These are phyloP conservation scores for Paguma larvata DNA, from an alignment of 2,797 vertebrate genomes.

Conservation along the genomic window DNA sequence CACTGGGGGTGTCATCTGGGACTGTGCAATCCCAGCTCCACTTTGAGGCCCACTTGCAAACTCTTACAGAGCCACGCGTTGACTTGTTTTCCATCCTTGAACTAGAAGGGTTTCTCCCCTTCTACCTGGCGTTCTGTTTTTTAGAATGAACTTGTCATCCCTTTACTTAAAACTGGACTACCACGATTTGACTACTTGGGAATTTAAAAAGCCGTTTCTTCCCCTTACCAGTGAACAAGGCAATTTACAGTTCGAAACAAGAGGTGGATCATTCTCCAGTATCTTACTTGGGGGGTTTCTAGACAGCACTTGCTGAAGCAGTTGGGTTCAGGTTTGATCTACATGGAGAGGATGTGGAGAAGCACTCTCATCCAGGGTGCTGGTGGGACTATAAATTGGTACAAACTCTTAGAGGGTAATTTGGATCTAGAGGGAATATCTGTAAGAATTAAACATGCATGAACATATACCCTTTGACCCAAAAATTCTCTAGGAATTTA, in stretches of 20 bases:
- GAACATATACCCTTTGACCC: background rate
- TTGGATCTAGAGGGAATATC: background rate
- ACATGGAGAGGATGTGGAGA: background rate
- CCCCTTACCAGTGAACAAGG: background rate
- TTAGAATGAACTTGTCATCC: conserved; percentile 24
- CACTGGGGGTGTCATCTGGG: conserved; percentile 13
- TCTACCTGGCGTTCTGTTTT: conserved; percentile 52
- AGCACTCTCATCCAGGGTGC: background rate
- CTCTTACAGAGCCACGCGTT: background rate
- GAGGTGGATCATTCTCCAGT: background rate
- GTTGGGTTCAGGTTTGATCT: background rate
- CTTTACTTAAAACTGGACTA: conserved; percentile 74
- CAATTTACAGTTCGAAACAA: conserved; percentile 55
- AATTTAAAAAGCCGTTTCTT: conserved; percentile 72
- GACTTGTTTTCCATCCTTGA: background rate
- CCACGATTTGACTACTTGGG: background rate
- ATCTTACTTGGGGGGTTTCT: background rate
- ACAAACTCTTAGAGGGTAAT: background rate
- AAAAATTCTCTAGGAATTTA: conserved; percentile 31
- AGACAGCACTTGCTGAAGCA: background rate
- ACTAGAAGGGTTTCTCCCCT: conserved; percentile 61
- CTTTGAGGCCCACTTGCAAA: conserved; percentile 60
- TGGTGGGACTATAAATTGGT: conserved; percentile 2
- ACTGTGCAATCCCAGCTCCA: conserved; percentile 75
- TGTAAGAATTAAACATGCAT: conserved; percentile 38